These are phyloP conservation scores for Bugula neritina DNA, from an alignment of 2,888 invertebrate genomes.

Conservation along the genomic window DNA sequence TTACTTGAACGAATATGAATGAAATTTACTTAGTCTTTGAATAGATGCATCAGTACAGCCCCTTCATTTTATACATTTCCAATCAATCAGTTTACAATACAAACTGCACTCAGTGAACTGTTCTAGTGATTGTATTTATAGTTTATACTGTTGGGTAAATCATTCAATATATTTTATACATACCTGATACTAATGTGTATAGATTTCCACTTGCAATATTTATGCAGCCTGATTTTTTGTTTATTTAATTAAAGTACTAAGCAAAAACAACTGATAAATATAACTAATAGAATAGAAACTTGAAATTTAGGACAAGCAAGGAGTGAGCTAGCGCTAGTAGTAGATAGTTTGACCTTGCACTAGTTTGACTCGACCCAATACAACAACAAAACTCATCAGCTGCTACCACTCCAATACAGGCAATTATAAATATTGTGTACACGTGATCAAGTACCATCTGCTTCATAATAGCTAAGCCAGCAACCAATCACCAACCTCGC, in stretches of 20 bases:
- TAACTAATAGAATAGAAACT: too few species aligned
- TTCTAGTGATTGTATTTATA: background rate
- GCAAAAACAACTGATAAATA: background rate
- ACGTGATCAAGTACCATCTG: background rate
- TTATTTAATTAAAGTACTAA: background rate
- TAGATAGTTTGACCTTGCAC: too few species aligned
- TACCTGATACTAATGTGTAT: background rate
- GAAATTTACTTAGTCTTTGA: too few species aligned
- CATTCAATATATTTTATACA: too few species aligned
- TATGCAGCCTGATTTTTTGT: background rate
- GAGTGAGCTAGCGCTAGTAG: too few species aligned
- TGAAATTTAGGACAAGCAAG: too few species aligned
- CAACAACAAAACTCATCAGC: background rate
- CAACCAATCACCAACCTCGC: background rate
- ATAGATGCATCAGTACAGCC: too few species aligned
- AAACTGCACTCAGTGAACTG: background rate
- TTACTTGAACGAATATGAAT: too few species aligned
- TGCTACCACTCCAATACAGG: background rate
- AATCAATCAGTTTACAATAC: background rate
- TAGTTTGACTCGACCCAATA: too few species aligned
- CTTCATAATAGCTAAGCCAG: background rate
- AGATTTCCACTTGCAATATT: background rate
- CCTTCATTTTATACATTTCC: too few species aligned
- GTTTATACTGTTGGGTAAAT: background rate
- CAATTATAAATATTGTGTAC: background rate